phyloP scores from a whole-genome alignment of 2,113 vertebrate genomes.

The Cariama cristata region DNA sequence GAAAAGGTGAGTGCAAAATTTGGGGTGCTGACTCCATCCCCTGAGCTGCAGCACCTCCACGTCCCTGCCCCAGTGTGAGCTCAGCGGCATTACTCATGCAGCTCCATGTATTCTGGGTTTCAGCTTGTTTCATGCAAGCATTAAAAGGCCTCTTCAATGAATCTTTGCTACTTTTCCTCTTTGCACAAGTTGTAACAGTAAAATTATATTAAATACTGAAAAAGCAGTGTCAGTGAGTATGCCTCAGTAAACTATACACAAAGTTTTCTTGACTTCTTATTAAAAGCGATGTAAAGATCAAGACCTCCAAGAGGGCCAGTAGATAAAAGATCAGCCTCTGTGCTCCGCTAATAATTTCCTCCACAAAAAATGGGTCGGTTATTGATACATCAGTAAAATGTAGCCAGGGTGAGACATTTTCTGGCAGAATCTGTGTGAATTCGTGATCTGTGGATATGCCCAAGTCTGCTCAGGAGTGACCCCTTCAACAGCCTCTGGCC shows the following conservation, averaged over 20 bases:
- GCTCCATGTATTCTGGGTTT: rapidly evolving
- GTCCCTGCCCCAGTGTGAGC: not conserved
- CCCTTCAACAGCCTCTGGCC: not conserved
- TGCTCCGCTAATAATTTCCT: not conserved
- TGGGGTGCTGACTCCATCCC: not conserved
- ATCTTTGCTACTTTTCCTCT: not conserved
- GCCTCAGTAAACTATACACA: not conserved
- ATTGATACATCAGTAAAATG: not conserved
- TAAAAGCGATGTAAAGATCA: rapidly evolving
- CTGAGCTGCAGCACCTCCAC: not conserved
- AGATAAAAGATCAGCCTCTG: not conserved
- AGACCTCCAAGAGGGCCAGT: not conserved
- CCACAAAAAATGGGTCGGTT: not conserved
- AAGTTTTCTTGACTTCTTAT: not conserved
- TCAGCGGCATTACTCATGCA: rapidly evolving
- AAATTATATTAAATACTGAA: not conserved
- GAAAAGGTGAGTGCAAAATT: not conserved
- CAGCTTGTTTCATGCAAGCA: not conserved
- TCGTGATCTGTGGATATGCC: not conserved
- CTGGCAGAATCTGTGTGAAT: not conserved
- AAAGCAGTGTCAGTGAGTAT: not conserved
- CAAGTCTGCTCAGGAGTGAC: rapidly evolving
- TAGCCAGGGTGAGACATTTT: not conserved
- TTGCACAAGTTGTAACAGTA: not conserved
- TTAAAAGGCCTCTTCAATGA: not conserved